phyloP scores from a whole-genome alignment of 2,888 invertebrate genomes.

The Graphium colonna region DNA sequence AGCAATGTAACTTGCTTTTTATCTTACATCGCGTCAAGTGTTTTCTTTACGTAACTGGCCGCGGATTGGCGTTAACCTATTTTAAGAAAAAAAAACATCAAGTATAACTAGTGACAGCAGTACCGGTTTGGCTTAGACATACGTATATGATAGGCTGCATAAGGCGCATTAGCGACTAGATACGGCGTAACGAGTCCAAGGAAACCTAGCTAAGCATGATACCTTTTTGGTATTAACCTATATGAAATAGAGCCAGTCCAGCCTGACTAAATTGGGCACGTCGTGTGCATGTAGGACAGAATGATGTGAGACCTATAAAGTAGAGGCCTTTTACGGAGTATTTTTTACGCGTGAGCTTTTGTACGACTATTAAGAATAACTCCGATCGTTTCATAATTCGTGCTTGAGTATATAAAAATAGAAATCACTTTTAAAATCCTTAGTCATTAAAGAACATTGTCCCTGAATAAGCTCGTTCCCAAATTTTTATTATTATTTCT shows the following conservation, averaged over 20 bases:
- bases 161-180: constrained; percentile 8
- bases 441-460: no score
- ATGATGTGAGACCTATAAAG: constrained; percentile 1
- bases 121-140: constrained; percentile 1
- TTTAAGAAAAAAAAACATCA: not conserved
- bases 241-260: constrained; percentile 3
- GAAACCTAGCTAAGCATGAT: constrained; percentile 5
- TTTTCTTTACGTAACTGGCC: not conserved
- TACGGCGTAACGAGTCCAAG: constrained; percentile 6
- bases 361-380: not conserved
- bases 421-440: no score
- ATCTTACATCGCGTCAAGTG: no score
- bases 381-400: not conserved
- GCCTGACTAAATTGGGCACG: constrained; percentile 6
- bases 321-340: not conserved
- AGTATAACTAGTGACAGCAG: not conserved
- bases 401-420: not conserved
- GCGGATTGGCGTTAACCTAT: not conserved
- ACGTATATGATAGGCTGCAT: not conserved
- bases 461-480: no score
- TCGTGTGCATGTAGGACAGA: constrained; percentile 7
- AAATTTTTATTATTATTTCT: no score
- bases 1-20: no score
- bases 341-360: not conserved
- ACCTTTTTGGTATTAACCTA: constrained; percentile 15